Base-by-base conservation (phyloP, 2,888 invertebrate genomes). In the Leptinotarsa juncta region DNA sequence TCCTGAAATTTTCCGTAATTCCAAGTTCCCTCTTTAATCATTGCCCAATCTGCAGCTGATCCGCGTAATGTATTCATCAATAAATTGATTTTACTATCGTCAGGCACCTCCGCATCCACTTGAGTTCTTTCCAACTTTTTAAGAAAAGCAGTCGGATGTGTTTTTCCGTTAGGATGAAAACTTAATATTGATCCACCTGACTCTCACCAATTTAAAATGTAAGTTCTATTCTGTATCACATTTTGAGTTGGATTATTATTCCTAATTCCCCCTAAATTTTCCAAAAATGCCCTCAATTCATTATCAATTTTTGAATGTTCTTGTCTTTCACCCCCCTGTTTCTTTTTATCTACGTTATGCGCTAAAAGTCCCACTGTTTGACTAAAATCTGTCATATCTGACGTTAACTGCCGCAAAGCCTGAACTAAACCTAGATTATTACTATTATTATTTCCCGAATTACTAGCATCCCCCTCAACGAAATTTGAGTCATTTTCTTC, bases 121-220 rank as follows among this genome's bases (percentile, higher is more conserved):
- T 65, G 65, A 15, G 53, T 71, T 65, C 32, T 71, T 26, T 71
- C 65, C 32, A 62, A 65, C 3, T 71, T 71, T 71, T 53, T 65
- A n/a, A 71, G 50, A 65, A 71, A 65, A n/a, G 12, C 14, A n/a
- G 65, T 70, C 15, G 70, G 62, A 26, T 70, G 65, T 62, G n/a
- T 23, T 49, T 65, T 70, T 20, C 20, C 65, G 23, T 71, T 71
- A 20, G 65, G 71, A 65, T 71, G 18, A 65, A 65, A 71, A 71
- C 50, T 65, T 7, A 65, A 26, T 14, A 20, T 50, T 15, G 50
- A 50, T 18, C 65, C 71, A 4, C 71, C 53, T 16, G 65, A 51
- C 55, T 71, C 51, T 49, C 65, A 16, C 50, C 70, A 70, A 60
- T 70, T 70, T 23, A 26, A 7, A 70, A 70, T 70, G 50, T 70